phyloP scores from a whole-genome alignment of 2,797 vertebrate species.

The Enoplosus armatus region DNA sequence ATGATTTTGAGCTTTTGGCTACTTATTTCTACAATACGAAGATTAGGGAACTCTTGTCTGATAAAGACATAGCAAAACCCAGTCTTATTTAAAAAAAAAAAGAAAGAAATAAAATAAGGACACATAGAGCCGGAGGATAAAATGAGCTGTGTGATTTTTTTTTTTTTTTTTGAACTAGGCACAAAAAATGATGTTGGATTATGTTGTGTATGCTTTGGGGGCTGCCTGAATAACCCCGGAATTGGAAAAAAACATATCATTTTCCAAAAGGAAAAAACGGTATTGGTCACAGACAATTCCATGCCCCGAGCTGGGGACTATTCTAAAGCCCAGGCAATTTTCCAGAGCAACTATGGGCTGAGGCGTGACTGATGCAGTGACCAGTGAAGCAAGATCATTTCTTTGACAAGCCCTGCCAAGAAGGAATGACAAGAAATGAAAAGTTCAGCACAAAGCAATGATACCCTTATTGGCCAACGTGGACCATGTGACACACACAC shows the following conservation, averaged over 20 bases:
- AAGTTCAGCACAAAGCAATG: constrained; percentile 71
- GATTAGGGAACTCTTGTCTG: constrained; percentile 6
- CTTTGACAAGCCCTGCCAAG: constrained; percentile 79
- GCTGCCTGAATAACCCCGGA: constrained; percentile 44
- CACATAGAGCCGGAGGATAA: constrained; percentile 25
- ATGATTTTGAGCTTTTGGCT: constrained; percentile 15
- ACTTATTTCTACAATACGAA: constrained; percentile 2
- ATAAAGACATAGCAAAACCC: constrained; percentile 3
- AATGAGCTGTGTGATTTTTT: constrained; percentile 14
- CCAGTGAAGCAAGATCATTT: constrained; percentile 81
- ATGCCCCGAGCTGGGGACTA: constrained; percentile 52
- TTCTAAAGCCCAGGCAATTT: constrained; percentile 74
- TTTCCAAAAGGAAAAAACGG: constrained; percentile 31
- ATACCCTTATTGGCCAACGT: constrained; percentile 44
- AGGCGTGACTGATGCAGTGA: constrained; percentile 74
- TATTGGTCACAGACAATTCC: constrained; percentile 66
- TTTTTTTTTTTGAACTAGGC: constrained; percentile 8
- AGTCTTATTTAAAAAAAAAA: constrained; percentile 9
- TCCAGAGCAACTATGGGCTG: constrained; percentile 65
- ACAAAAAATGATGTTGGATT: constrained; percentile 45
- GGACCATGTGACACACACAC: constrained; percentile 34
- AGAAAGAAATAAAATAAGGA: neutral
- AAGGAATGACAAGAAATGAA: constrained; percentile 73
- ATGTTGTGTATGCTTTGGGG: constrained; percentile 39
- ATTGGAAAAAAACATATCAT: constrained; percentile 34